Conservation (phyloP, 2,113 vertebrate species). For the Sterna hirundo region DNA sequence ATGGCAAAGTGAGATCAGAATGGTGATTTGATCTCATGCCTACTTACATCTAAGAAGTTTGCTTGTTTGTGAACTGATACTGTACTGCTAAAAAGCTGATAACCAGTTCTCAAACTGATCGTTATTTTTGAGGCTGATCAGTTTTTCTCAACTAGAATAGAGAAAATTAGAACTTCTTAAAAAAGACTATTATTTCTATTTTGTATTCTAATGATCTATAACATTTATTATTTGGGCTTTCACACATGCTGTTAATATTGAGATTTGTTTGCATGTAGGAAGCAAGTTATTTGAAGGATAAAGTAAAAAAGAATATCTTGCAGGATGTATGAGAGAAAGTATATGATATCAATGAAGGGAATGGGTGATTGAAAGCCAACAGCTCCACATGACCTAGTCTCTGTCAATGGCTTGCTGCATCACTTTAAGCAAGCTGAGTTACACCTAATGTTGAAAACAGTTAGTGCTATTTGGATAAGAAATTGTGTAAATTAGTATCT, state of each 20-base stretch:
- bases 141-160: not conserved
- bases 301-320: not conserved
- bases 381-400: not conserved
- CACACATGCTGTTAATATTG: not conserved
- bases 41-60: not conserved
- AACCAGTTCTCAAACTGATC: not conserved
- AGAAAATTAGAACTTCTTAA: not conserved
- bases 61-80: conserved; percentile 7
- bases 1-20: conserved; percentile 19
- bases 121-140: not conserved
- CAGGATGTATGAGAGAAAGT: not conserved
- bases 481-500: not conserved
- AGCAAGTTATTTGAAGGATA: not conserved
- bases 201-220: not conserved
- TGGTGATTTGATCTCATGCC: not conserved
- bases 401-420: not conserved
- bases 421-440: not conserved
- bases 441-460: not conserved
- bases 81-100: not conserved
- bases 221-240: not conserved
- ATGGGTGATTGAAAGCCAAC: not conserved
- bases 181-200: not conserved
- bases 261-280: not conserved
- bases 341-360: not conserved
- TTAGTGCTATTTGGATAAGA: not conserved